phyloP scores from a whole-genome alignment of 23 tunicate species.

The Phallusia fumigata region DNA sequence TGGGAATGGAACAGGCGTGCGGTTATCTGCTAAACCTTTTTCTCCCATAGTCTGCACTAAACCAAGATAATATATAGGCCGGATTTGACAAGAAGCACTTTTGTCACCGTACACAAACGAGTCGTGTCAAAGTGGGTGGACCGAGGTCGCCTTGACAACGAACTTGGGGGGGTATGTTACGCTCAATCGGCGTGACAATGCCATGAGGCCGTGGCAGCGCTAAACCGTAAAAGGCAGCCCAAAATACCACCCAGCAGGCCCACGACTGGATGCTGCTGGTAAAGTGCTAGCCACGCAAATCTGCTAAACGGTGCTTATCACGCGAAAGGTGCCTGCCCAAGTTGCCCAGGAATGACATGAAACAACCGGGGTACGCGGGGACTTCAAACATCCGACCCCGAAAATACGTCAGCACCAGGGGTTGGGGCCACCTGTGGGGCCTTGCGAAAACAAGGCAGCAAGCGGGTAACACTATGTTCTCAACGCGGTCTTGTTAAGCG shows the following conservation, averaged over 20 bases:
- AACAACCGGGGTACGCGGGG: background rate
- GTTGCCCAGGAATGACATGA: no score
- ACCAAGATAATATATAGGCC: background rate
- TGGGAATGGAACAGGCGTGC: background rate
- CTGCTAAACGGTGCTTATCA: slow-evolving; percentile 15
- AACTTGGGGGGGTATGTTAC: background rate
- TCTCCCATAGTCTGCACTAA: background rate
- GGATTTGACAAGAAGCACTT: background rate
- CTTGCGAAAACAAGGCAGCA: no score
- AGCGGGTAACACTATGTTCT: no score
- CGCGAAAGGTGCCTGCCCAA: background rate
- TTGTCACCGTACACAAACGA: background rate
- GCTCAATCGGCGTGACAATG: slow-evolving; percentile 14
- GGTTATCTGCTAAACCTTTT: background rate
- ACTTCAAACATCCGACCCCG: background rate
- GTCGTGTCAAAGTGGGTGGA: slow-evolving; percentile 1
- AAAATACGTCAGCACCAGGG: background rate
- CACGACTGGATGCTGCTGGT: background rate
- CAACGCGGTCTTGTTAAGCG: no score
- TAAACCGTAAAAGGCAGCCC: background rate
- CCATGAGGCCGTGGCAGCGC: background rate
- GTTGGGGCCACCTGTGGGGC: background rate
- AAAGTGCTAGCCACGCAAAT: slow-evolving; percentile 8
- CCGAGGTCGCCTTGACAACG: background rate
- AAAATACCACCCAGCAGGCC: background rate